Base-by-base conservation (phyloP, 2,113 vertebrate genomes). In the Coryphaenoides rupestris region DNA sequence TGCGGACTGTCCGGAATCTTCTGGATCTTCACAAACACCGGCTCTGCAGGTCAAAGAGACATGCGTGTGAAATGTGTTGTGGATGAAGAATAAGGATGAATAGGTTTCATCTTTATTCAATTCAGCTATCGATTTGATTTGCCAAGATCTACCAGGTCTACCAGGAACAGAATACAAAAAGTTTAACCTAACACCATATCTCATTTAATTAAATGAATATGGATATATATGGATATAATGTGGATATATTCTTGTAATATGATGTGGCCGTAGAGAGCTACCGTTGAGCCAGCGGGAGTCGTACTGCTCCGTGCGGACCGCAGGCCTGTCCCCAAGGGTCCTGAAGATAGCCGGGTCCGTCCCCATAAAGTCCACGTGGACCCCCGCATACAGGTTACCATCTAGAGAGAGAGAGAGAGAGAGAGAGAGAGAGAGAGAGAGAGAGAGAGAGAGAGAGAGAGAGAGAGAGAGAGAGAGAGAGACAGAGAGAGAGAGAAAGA, bases 311-410 rank as follows among this genome's bases (percentile, higher is more conserved):
- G 88, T 89, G 23, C 89, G 81, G 45, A 90, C 73, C 19, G 89
- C 78, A 13, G 85, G 87, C 14, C 80, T 72, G 52, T 80, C 74
- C 45, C 89, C 89, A 76, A 89, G 72, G 15, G 87, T 90, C 19
- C 88, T 81, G 69, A 90, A 90, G 46, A 90, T 62, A 0, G 87
- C 88, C 1, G 88, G 81, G 62, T 90, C 89, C 1, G 83, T 90
- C 28, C 89, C 87, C 88, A 90, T 90, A 65, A 89, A 90, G 74
- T 90, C 88, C 53, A 90, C 86, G 13, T 89, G 85, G 19, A 90
- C 85, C 0, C 89, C 89, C 17, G 89, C 82, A 50, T 90, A 90
- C 57, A 90, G 82, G 26, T 87, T 88, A 47, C 84, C 86, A 65
- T 87, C 89, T 90, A 33, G 5, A 33, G 28, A 9, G 5, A 33